Conservation (phyloP, 2,888 invertebrate genomes). For the Baronia brevicornis region DNA sequence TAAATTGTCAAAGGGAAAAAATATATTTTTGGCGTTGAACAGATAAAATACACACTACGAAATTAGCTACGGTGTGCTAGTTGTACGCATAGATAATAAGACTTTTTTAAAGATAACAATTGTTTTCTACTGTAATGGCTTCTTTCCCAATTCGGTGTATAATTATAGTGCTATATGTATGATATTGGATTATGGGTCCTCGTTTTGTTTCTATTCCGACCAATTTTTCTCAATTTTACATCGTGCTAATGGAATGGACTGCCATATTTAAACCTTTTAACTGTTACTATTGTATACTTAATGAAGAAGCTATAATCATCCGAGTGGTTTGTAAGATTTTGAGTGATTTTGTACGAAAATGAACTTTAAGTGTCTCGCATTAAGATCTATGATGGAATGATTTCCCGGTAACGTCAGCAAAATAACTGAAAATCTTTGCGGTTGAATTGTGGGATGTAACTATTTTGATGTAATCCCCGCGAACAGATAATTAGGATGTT, state of each 20-base stretch:
- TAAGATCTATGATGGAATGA: no score
- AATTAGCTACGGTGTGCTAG: slow-evolving; percentile 61
- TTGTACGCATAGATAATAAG: slow-evolving; percentile 53
- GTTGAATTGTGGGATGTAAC: slow-evolving; percentile 1
- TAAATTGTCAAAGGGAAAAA: no score
- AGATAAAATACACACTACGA: slow-evolving; percentile 34
- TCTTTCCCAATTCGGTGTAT: slow-evolving; percentile 62
- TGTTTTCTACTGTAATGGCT: slow-evolving; percentile 67
- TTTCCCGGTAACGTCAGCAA: no score
- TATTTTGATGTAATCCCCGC: not conserved
- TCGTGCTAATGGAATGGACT: slow-evolving; percentile 61
- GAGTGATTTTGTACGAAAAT: slow-evolving; percentile 5
- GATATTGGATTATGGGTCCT: slow-evolving; percentile 47
- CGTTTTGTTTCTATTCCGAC: slow-evolving; percentile 56
- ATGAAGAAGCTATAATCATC: slow-evolving; percentile 18
- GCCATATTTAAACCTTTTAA: slow-evolving; percentile 63
- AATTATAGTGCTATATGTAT: slow-evolving; percentile 48
- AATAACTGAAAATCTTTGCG: not conserved
- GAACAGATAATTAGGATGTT: slow-evolving; percentile 2
- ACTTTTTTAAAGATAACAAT: slow-evolving; percentile 60
- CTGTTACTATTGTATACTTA: slow-evolving; percentile 36
- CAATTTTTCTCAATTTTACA: slow-evolving; percentile 70
- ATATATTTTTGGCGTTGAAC: no score
- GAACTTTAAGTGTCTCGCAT: no score
- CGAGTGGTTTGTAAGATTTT: slow-evolving; percentile 14